These are phyloP conservation scores for Labia minor DNA, from an alignment of 2,888 invertebrate genomes.

Conservation along the genomic window DNA sequence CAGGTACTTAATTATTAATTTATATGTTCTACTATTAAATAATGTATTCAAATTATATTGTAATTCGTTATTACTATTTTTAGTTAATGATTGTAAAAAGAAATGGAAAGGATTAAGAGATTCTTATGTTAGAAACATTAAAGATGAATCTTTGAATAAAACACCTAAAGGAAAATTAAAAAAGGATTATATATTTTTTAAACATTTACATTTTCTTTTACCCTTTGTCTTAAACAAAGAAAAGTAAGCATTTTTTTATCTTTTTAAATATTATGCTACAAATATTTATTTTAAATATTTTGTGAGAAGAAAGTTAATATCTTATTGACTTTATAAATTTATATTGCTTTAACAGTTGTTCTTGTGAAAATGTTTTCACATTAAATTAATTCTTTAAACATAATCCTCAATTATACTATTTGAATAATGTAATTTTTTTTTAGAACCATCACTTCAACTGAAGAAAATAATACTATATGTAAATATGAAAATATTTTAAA, in stretches of 20 bases:
- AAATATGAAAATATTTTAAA: neutral
- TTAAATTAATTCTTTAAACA: too few species aligned
- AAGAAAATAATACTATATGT: neutral
- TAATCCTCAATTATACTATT: too few species aligned
- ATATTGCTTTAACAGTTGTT: too few species aligned
- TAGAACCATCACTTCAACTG: neutral
- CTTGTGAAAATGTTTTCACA: too few species aligned
- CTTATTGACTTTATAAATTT: too few species aligned
- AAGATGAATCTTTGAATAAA: neutral
- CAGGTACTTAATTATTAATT: neutral
- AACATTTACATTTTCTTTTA: neutral
- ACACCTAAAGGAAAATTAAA: neutral
- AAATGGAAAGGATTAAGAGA: slow-evolving; percentile 16
- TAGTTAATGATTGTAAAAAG: slow-evolving; percentile 15
- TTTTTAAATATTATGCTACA: neutral
- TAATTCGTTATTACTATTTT: neutral
- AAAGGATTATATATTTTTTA: neutral
- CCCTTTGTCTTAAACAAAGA: neutral
- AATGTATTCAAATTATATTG: too few species aligned
- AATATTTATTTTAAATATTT: too few species aligned
- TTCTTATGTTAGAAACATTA: neutral
- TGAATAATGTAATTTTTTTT: too few species aligned
- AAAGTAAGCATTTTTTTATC: neutral
- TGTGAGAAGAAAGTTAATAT: too few species aligned
- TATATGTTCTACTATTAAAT: too few species aligned